These are phyloP conservation scores for Chionis minor DNA, from an alignment of 2,113 vertebrate genomes.

Conservation along the genomic window DNA sequence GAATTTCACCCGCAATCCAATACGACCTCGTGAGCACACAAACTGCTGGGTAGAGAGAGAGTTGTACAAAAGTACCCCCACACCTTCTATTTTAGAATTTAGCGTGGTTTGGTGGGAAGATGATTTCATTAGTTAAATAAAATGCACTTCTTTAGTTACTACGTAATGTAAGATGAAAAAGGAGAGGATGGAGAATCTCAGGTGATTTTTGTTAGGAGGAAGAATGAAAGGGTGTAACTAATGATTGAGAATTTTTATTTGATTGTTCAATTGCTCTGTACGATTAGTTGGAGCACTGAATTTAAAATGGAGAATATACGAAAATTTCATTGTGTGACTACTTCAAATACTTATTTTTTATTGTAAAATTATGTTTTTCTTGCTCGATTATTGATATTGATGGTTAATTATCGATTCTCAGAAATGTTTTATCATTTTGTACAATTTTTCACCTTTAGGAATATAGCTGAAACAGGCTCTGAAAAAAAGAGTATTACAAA, in stretches of 20 bases:
- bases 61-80: not conserved
- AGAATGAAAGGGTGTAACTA: not conserved
- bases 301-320: not conserved
- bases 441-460: not conserved
- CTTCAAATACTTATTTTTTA: not conserved
- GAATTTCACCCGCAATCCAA: not conserved
- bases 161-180: not conserved
- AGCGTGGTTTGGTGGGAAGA: not conserved
- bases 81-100: not conserved
- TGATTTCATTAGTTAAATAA: not conserved
- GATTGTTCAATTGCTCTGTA: not conserved
- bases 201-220: not conserved
- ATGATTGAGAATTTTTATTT: not conserved
- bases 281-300: not conserved
- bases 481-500: not conserved
- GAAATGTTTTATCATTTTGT: not conserved
- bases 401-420: not conserved
- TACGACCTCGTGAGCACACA: not conserved
- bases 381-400: not conserved
- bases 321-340: not conserved
- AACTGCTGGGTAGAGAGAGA: not conserved
- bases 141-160: not conserved
- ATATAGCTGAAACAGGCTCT: not conserved
- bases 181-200: not conserved
- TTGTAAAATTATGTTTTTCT: not conserved